Evolutionary conservation across 2,113 vertebrate species (phyloP).

Genomic region (Cairina moschata): DNA sequence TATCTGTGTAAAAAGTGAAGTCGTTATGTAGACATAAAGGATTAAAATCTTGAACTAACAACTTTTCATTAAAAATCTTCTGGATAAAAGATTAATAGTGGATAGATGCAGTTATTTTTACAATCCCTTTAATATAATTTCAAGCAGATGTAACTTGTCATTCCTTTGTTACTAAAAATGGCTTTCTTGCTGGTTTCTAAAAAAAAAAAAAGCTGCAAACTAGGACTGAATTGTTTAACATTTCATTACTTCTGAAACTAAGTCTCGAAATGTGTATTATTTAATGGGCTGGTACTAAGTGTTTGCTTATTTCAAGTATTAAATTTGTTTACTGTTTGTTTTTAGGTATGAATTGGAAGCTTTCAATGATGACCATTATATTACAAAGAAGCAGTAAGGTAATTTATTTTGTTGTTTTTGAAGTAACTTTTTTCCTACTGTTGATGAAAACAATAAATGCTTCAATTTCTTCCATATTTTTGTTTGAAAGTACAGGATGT

Average conservation of each 20-base stretch:
- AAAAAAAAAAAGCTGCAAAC: background rate
- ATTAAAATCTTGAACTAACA: background rate
- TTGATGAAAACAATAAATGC: background rate
- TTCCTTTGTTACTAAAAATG: background rate
- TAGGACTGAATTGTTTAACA: rapidly evolving
- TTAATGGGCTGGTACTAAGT: rapidly evolving
- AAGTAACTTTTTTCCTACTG: rapidly evolving
- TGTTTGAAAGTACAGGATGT: background rate
- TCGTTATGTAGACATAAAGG: background rate
- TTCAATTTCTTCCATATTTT: background rate
- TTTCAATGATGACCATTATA: background rate
- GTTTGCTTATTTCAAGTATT: background rate
- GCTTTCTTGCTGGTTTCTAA: background rate
- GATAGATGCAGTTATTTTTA: rapidly evolving
- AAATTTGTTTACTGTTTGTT: background rate
- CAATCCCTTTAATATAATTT: rapidly evolving
- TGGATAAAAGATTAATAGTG: background rate
- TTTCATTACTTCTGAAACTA: background rate
- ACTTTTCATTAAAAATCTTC: background rate
- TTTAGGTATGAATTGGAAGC: conserved; percentile 10
- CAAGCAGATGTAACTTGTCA: rapidly evolving
- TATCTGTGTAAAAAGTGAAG: background rate
- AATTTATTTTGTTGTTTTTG: background rate
- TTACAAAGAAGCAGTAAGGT: conserved; percentile 11
- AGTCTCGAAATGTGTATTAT: background rate